Conservation (phyloP, 1,140 invertebrate genomes). For the Lordiphosa collinella region DNA sequence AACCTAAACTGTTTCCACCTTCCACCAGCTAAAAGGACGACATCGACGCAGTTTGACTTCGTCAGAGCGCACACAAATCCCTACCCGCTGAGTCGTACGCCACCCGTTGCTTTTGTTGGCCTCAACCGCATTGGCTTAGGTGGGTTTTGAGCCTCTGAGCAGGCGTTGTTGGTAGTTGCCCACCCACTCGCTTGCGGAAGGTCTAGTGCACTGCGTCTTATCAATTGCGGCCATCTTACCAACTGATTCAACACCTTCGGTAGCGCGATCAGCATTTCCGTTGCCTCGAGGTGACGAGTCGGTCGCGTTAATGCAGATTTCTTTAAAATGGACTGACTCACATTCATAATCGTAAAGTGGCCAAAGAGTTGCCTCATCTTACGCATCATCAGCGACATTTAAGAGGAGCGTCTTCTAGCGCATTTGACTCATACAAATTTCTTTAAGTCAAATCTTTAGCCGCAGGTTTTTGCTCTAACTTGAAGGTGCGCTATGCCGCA, state of each 20-base stretch:
- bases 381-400: conserved; percentile 16
- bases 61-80: conserved; percentile 3
- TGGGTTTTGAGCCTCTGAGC: no score
- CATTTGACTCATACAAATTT: conserved; percentile 50
- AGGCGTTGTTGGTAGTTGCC: conserved; percentile 13
- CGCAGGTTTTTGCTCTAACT: conserved; percentile 48
- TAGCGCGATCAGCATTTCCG: conserved; percentile 57
- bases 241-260: conserved; percentile 58
- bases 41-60: conserved; percentile 63
- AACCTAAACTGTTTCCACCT: conserved; percentile 77
- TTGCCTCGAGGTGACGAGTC: conserved; percentile 10
- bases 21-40: conserved; percentile 43
- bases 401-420: conserved; percentile 1
- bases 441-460: conserved; percentile 62
- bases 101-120: conserved; percentile 65
- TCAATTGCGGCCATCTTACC: conserved; percentile 40
- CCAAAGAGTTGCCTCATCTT: conserved; percentile 22
- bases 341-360: conserved; percentile 14
- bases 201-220: conserved; percentile 15
- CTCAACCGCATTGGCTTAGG: conserved; percentile 47
- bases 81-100: conserved; percentile 60
- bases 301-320: conserved; percentile 2
- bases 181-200: conserved; percentile 33
- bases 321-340: conserved; percentile 41
- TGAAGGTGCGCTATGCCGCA: conserved; percentile 41